Evolutionary conservation across 2,797 vertebrate genomes (phyloP).

Genomic region (Enteromius fasciolatus): DNA sequence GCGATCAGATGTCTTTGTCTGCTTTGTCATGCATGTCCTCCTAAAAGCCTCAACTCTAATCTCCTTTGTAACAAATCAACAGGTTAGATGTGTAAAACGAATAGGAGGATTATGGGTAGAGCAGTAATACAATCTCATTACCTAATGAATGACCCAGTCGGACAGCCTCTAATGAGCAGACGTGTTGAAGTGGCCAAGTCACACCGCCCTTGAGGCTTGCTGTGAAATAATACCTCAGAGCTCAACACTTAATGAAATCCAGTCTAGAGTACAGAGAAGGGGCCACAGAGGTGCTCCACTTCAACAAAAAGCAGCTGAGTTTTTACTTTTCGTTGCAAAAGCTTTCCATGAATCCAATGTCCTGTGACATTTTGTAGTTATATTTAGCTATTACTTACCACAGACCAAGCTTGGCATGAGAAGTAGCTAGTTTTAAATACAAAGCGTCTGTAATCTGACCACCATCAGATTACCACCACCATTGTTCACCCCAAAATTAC

Average conservation of each 20-base stretch:
- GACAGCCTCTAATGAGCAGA: conserved; percentile 29
- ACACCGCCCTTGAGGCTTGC: neutral
- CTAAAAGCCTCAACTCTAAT: conserved; percentile 25
- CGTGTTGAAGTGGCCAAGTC: conserved; percentile 29
- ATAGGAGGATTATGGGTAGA: conserved; percentile 29
- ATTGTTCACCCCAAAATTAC: neutral
- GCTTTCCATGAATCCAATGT: neutral
- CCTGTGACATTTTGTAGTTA: neutral
- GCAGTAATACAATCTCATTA: conserved; percentile 50
- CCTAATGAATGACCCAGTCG: conserved; percentile 28
- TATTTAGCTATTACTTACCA: neutral
- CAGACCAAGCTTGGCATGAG: no score
- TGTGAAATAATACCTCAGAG: conserved; percentile 20
- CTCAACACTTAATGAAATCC: conserved; percentile 30
- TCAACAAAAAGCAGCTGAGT: neutral
- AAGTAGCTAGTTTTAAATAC: neutral
- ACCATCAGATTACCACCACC: no score
- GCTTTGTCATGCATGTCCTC: neutral
- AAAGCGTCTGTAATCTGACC: neutral
- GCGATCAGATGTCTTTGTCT: neutral
- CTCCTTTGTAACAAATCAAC: conserved; percentile 38
- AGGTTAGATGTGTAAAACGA: conserved; percentile 24
- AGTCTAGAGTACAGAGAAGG: neutral
- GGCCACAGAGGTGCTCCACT: neutral
- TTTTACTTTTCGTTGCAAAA: neutral